phyloP scores from a whole-genome alignment of 2,113 vertebrate species.

The Passer montanus region DNA sequence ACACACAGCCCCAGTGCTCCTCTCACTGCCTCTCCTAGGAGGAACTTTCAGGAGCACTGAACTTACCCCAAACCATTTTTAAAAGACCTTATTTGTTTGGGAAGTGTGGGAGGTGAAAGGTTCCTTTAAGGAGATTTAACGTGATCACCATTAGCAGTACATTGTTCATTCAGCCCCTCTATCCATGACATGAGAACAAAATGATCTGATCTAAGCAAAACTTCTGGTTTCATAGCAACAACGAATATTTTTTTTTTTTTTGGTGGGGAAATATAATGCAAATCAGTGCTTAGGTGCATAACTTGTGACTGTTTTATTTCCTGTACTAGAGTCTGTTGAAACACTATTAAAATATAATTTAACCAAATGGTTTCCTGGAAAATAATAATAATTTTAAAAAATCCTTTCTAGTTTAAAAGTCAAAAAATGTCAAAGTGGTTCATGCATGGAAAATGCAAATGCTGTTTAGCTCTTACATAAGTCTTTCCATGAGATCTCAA shows the following conservation, averaged over 20 bases:
- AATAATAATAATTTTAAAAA: not conserved
- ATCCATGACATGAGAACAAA: slow-evolving; percentile 36
- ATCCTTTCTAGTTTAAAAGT: not conserved
- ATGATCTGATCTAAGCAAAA: slow-evolving; percentile 49
- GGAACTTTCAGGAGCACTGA: not conserved
- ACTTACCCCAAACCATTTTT: not conserved
- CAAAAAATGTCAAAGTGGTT: not conserved
- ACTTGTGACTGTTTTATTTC: slow-evolving; percentile 27
- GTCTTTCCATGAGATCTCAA: not conserved
- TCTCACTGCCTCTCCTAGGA: not conserved
- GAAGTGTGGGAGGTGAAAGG: slow-evolving; percentile 14
- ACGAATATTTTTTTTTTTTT: not conserved
- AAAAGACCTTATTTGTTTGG: not conserved
- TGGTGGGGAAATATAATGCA: not conserved
- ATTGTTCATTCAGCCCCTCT: slow-evolving; percentile 42
- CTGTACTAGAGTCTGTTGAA: not conserved
- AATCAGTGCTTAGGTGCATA: not conserved
- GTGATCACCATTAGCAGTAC: not conserved
- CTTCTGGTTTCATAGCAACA: slow-evolving; percentile 56
- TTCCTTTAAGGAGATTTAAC: slow-evolving; percentile 2
- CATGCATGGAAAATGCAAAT: not conserved
- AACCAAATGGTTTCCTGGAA: slow-evolving; percentile 4
- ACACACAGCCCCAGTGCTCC: not conserved
- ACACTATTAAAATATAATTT: slow-evolving; percentile 29
- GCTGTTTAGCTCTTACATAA: not conserved